Percentiles rank a stretch among this genome's conserved stretches.
Conservation (phyloP, 2,888 invertebrate species). For the Periphyllus acericola region DNA sequence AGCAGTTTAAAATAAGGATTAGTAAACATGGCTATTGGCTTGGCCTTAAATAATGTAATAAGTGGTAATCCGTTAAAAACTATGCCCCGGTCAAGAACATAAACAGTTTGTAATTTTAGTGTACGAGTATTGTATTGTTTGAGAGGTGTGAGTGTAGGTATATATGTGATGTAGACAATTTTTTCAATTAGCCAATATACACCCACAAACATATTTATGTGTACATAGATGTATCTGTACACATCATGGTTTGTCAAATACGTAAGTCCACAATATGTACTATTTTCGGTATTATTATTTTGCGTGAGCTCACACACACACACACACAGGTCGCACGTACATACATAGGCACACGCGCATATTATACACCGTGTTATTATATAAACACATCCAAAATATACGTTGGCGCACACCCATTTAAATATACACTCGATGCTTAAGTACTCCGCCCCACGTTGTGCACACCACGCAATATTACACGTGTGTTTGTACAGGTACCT, state of each 20-base stretch:
- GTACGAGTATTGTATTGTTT: not conserved
- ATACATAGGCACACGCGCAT: not conserved
- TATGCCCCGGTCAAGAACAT: too few species aligned
- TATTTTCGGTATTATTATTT: conserved; percentile 4
- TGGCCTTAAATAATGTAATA: too few species aligned
- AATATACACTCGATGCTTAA: conserved; percentile 44
- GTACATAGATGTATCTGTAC: not conserved
- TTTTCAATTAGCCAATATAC: conserved; percentile 17
- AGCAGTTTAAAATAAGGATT: too few species aligned
- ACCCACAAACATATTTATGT: not conserved
- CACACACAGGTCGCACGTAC: not conserved
- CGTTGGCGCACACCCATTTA: conserved; percentile 55
- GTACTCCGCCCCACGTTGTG: conserved; percentile 34
- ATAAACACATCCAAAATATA: conserved; percentile 28
- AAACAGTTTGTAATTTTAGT: not conserved
- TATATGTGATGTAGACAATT: conserved; percentile 14
- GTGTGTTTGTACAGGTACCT: not conserved
- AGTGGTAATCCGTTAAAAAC: too few species aligned
- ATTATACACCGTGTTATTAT: conserved; percentile 26
- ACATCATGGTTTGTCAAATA: not conserved
- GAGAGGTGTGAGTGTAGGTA: conserved; percentile 5
- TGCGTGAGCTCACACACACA: not conserved
- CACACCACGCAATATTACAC: not conserved
- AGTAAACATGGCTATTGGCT: too few species aligned
- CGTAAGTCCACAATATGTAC: not conserved